Percentiles rank a stretch among this genome's conserved stretches.
These are phyloP conservation scores for Palythoa heliodiscus DNA, from an alignment of 92 coral and sea anemone genomes.

Conservation along the genomic window DNA sequence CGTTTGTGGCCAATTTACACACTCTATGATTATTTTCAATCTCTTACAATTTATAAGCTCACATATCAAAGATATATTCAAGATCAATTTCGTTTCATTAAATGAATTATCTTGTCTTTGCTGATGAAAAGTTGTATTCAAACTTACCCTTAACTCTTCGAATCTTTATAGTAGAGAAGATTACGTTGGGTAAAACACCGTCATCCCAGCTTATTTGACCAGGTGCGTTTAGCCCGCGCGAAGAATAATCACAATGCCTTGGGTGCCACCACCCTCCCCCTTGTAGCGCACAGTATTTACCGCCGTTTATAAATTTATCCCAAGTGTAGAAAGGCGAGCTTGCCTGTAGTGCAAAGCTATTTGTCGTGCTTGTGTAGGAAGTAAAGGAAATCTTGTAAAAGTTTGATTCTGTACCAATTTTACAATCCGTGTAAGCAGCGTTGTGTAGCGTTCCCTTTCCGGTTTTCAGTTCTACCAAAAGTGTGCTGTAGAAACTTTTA, in stretches of 20 bases:
- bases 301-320: conserved; percentile 13
- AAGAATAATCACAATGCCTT: not conserved
- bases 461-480: conserved; percentile 24
- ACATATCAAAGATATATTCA: no score
- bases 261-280: conserved; percentile 21
- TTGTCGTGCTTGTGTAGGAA: not conserved
- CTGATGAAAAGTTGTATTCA: no score
- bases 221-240: not conserved
- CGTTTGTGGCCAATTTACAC: no score
- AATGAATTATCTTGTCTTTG: no score
- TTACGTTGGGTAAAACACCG: not conserved
- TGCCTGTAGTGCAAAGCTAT: not conserved
- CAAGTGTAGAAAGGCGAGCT: not conserved
- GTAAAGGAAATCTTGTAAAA: not conserved
- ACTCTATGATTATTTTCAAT: no score
- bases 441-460: not conserved
- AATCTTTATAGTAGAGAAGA: not conserved
- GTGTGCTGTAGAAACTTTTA: not conserved
- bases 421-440: not conserved
- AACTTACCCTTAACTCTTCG: conserved; percentile 9
- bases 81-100: no score
- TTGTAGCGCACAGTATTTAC: not conserved
- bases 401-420: not conserved
- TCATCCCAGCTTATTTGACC: not conserved
- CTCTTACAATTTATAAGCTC: no score